Percentiles rank a stretch among this genome's conserved stretches.
Conservation (phyloP, 2,888 invertebrate genomes). For the Dioctria linearis region DNA sequence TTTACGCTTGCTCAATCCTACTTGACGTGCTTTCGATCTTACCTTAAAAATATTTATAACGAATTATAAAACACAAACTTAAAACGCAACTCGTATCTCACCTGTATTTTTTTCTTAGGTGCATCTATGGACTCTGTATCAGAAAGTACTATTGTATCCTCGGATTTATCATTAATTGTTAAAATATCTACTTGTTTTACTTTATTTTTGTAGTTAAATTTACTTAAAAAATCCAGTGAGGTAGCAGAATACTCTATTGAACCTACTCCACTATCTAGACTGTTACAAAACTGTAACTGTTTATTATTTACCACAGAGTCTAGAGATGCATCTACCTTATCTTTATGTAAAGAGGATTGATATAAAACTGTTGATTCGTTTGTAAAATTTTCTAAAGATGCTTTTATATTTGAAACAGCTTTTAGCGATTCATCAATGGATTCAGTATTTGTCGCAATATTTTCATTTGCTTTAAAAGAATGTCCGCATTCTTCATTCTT, state of each 20-base stretch:
- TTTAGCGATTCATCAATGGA: not conserved
- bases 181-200: not conserved
- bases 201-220: constrained; percentile 5
- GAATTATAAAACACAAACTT: no score
- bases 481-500: not conserved
- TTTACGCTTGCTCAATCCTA: constrained; percentile 2
- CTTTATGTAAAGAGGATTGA: not conserved
- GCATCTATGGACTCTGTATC: not conserved
- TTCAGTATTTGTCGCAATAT: not conserved
- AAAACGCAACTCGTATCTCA: not conserved
- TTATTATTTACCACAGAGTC: no score
- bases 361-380: constrained; percentile 11
- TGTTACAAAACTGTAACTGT: no score
- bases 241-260: not conserved
- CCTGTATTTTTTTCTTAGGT: not conserved
- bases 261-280: not conserved
- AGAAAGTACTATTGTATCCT: constrained; percentile 18
- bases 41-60: not conserved
- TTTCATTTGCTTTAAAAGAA: not conserved
- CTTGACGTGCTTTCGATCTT: not conserved
- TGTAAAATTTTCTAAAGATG: not conserved
- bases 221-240: not conserved
- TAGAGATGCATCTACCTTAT: not conserved
- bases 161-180: not conserved
- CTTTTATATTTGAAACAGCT: not conserved